Evolutionary conservation across 2,113 vertebrate species (phyloP), one percentile per base, ranked within the genome.

Genomic region (Theropithecus gelada): DNA sequence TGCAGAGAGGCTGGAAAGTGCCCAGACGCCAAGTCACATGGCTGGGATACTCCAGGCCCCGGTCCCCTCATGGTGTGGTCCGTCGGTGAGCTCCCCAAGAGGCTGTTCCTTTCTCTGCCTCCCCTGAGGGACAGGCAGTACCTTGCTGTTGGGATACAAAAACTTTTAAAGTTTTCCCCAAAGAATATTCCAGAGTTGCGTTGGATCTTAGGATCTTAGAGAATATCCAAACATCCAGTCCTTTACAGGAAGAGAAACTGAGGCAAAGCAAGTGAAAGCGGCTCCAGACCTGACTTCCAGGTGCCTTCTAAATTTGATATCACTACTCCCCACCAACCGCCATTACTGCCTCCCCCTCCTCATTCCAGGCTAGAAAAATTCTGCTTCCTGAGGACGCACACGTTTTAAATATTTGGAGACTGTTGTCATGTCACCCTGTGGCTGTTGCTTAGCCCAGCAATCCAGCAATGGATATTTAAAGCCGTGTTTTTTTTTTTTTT

Each of bases 371-470:
- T 81, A 9, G 70, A 92, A 50, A 27, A 8, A 13, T 1, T 32
- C 78, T 88, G 12, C 59, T 86, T 89, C 85, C 81, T 10, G 48
- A 84, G 52, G n/a, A 88, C 81, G 86, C 50, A 50, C 76, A 82
- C 6, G 0, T 61, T 82, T 88, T 57, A 57, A 84, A 27, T 87
- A 76, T 93, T 88, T 90, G 70, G 87, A 92, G 85, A 27, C 72
- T 70, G 40, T 73, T 89, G 30, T 92, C 45, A 5, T 9, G 35
- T 88, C 50, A 57, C 88, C 23, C 79, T 38, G 40, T 9, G 61
- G 79, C 30, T 64, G 64, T 70, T 38, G 72, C 86, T 96, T 23
- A 76, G 88, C 48, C 86, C 59, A 43, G 87, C 76, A 10, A 43
- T 45, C 57, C 30, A 59, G 83, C 32, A 27, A 6, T 10, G 70